phyloP scores from a whole-genome alignment of 2,888 invertebrate genomes.

The Cosmia pyralina region DNA sequence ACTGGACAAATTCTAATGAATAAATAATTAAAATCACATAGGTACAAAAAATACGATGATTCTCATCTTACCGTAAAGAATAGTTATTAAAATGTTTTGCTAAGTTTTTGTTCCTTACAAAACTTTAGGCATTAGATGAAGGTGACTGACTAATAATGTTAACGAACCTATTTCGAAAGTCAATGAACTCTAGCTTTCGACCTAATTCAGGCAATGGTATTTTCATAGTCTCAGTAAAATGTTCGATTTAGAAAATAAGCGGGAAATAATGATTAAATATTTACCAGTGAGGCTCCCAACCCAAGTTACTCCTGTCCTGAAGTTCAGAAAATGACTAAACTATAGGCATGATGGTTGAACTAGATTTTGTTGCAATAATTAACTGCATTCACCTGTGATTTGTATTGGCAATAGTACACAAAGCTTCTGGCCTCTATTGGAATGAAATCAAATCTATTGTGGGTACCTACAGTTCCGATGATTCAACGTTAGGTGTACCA shows the following conservation, averaged over 20 bases:
- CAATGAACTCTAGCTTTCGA: conserved; percentile 53
- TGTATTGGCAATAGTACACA: conserved; percentile 71
- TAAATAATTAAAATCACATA: conserved; percentile 3
- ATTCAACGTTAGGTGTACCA: conserved; percentile 75
- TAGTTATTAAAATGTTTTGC: background rate
- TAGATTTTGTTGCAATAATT: conserved; percentile 72
- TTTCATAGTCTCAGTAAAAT: background rate
- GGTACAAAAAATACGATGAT: conserved; percentile 1
- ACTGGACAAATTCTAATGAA: conserved; percentile 7
- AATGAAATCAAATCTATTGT: conserved; percentile 74
- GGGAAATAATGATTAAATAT: conserved; percentile 16
- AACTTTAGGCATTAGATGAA: conserved; percentile 15
- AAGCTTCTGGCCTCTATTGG: conserved; percentile 72
- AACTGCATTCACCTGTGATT: conserved; percentile 74
- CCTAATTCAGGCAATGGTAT: conserved; percentile 33
- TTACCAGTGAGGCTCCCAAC: conserved; percentile 26
- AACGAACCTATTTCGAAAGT: conserved; percentile 50
- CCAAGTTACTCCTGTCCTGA: conserved; percentile 36
- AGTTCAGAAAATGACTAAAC: conserved; percentile 53
- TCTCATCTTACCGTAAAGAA: conserved; percentile 8
- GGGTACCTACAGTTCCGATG: conserved; percentile 71
- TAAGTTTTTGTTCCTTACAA: conserved; percentile 12
- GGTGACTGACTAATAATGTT: conserved; percentile 39
- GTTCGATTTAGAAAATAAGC: background rate
- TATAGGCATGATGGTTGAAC: conserved; percentile 50